These are phyloP conservation scores for Lichenostomus cassidix DNA, from an alignment of 2,113 vertebrate species.

Conservation along the genomic window DNA sequence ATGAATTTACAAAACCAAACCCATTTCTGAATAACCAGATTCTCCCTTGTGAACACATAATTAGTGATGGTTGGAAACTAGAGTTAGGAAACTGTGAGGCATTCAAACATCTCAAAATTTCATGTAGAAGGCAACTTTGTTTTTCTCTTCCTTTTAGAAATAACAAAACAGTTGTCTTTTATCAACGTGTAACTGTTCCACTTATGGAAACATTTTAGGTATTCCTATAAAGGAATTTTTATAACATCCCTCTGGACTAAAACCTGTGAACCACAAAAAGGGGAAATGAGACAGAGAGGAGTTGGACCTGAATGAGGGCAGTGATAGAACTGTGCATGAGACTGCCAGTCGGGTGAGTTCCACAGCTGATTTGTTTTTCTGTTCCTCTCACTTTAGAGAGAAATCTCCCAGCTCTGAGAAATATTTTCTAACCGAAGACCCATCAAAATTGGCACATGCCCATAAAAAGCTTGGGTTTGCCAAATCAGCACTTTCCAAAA, in stretches of 20 bases:
- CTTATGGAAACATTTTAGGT: background rate
- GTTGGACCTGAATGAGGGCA: background rate
- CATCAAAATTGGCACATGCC: background rate
- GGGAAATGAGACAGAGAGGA: background rate
- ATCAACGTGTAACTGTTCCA: background rate
- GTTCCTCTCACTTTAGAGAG: background rate
- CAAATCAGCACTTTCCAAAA: background rate
- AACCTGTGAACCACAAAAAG: background rate
- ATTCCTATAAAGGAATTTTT: background rate
- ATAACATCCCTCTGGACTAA: background rate
- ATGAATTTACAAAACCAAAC: background rate
- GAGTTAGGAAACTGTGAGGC: background rate
- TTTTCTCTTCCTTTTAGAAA: background rate
- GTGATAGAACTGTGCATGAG: background rate
- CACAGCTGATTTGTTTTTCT: background rate
- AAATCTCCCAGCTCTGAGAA: background rate
- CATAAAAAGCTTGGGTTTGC: background rate
- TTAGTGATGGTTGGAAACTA: background rate
- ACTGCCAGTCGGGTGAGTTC: background rate
- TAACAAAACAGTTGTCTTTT: background rate
- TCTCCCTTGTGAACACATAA: background rate
- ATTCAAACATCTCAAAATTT: background rate
- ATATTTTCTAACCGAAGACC: background rate
- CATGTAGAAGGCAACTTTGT: rapidly evolving
- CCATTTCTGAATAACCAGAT: background rate